A percentile compares a stretch with the other conserved stretches of the same genome.
phyloP scores from a whole-genome alignment of 2,797 vertebrate species.

The Liparis tanakae region DNA sequence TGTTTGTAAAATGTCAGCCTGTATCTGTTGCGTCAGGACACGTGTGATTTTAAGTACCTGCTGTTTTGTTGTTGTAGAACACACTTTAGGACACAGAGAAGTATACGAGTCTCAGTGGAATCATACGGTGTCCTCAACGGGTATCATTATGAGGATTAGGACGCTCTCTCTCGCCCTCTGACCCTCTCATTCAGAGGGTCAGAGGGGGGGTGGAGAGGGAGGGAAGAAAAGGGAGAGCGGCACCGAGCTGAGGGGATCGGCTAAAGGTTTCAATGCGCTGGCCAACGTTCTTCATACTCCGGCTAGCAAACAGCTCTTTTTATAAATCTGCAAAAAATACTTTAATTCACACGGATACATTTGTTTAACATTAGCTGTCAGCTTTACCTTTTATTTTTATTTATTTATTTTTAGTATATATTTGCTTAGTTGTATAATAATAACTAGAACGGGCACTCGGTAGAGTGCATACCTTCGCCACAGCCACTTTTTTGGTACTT shows the following conservation, averaged over 20 bases:
- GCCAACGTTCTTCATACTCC: slow-evolving; percentile 33
- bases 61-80: slow-evolving; percentile 51
- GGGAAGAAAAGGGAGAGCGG: neutral
- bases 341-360: slow-evolving; percentile 34
- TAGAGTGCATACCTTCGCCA: too few species aligned
- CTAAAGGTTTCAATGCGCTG: slow-evolving; percentile 60
- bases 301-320: slow-evolving; percentile 51
- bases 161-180: slow-evolving; percentile 45
- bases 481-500: too few species aligned
- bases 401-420: slow-evolving; percentile 15
- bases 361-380: slow-evolving; percentile 1
- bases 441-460: too few species aligned
- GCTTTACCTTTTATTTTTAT: slow-evolving; percentile 8
- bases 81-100: slow-evolving; percentile 48
- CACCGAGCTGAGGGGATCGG: slow-evolving; percentile 31
- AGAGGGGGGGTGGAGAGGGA: slow-evolving; percentile 14
- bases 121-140: slow-evolving; percentile 63
- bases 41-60: slow-evolving; percentile 24
- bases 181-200: slow-evolving; percentile 53
- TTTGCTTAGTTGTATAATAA: slow-evolving; percentile 12
- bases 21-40: slow-evolving; percentile 26
- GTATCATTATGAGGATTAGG: slow-evolving; percentile 71
- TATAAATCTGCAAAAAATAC: slow-evolving; percentile 24
- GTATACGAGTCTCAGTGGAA: slow-evolving; percentile 53
- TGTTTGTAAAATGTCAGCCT: slow-evolving; percentile 16